Base-by-base conservation (phyloP, 2,113 vertebrate species). In the Archilochus colubris region DNA sequence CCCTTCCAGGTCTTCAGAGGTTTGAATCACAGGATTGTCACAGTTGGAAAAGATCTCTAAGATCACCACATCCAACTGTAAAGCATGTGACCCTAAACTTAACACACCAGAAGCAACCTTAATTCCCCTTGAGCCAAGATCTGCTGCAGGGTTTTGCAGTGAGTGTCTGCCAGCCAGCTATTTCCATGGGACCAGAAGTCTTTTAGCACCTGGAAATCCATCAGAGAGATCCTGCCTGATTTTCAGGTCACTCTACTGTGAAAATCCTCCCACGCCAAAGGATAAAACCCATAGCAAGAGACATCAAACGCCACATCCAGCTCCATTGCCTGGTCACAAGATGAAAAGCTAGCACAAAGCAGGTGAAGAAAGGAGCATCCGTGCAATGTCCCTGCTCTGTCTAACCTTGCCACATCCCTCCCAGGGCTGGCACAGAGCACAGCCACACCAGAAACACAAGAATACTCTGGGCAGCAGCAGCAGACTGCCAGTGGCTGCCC, bases 381-480 rank as follows among this genome's bases (percentile, higher is more conserved):
- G 12, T 3, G 64, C 54, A 50, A 28, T 1, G 46, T 62, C n/a
- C 69, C 43, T 58, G 54, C 23, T 84, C 64, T 53, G 20, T 38
- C 46, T 43, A 30, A 70, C 36, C 22, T 74, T n/a, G 13, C 46
- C 66, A 23, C 66, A 10, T 70, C 2, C 0, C 21, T 36, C 8
- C 27, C 14, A 40, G 62, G 21, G 43, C 57, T 69, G 59, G 40
- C 64, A 61, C 0, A 0, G 51, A 27, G 25, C 66, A 69, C 0
- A 0, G 46, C 50, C 14, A 5, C 2, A 4, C 64, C 30, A 46
- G 57, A 79, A 93, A 51, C 19, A 23, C 13, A 15, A 50, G 46
- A 62, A 82, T 33, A 67, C 4, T 63, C 59, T 20, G 5, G 6
- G n/a, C 48, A 44, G 40, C 40, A 54, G 51, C 31, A 33, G 43